Evolutionary conservation across 2,888 invertebrate genomes (phyloP).

Genomic region (Leptopilina drosophilae): DNA sequence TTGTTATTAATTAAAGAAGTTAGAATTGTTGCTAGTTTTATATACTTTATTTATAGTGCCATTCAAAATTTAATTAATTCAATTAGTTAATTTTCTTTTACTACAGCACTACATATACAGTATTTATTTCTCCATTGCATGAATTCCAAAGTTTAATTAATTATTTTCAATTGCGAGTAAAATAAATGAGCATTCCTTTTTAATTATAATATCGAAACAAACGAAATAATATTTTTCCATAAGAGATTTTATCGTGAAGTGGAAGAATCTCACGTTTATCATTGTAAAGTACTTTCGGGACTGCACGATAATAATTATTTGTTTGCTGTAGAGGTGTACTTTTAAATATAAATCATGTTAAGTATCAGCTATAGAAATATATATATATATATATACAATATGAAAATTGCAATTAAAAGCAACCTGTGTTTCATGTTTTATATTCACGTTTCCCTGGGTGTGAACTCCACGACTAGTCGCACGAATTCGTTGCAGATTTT

Average conservation of each 20-base stretch:
- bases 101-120: too few species aligned
- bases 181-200: too few species aligned
- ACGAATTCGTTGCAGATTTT: conserved; percentile 9
- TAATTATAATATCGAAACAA: too few species aligned
- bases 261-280: conserved; percentile 23
- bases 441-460: background rate
- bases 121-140: too few species aligned
- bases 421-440: background rate
- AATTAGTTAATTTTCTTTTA: too few species aligned
- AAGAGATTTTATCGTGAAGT: background rate
- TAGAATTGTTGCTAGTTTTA: too few species aligned
- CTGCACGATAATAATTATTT: background rate
- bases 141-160: too few species aligned
- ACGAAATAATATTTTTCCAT: background rate
- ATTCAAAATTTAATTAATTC: too few species aligned
- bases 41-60: too few species aligned
- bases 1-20: too few species aligned
- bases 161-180: too few species aligned
- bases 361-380: background rate
- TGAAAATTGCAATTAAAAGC: conserved; percentile 34
- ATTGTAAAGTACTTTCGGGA: conserved; percentile 22
- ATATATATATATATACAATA: background rate
- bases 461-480: conserved; percentile 30
- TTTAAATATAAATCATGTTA: conserved; percentile 27
- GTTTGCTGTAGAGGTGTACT: background rate